Conservation (phyloP, 1,140 invertebrate species). For the Aphelenchoides besseyi region DNA sequence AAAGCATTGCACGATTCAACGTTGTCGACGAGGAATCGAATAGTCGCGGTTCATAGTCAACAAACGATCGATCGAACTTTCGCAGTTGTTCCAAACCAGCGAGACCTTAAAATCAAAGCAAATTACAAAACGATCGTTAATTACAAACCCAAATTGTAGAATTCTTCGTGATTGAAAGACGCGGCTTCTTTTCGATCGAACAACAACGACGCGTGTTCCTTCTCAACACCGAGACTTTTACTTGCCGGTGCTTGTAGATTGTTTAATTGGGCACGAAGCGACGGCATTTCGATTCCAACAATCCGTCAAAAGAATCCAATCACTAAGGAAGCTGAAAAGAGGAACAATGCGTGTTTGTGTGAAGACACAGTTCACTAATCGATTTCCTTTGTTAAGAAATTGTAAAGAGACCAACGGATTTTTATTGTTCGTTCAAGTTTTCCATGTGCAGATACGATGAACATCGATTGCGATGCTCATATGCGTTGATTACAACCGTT, state of each 20-base stretch:
- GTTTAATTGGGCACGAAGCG: slow-evolving; percentile 32
- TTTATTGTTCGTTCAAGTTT: too few relatives aligned
- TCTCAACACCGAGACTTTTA: slow-evolving; percentile 35
- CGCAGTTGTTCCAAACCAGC: slow-evolving; percentile 35
- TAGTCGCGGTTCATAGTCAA: slow-evolving; percentile 32
- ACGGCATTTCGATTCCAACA: slow-evolving; percentile 34
- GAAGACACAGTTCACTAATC: too few relatives aligned
- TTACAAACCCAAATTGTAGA: slow-evolving; percentile 41
- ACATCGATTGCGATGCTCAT: too few relatives aligned
- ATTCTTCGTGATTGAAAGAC: slow-evolving; percentile 31
- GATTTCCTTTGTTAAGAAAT: too few relatives aligned
- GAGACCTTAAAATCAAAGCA: slow-evolving; percentile 31
- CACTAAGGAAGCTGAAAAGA: too few relatives aligned
- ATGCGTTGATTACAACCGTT: too few relatives aligned
- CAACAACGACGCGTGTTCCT: slow-evolving; percentile 31
- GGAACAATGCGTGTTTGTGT: too few relatives aligned
- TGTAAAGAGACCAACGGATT: too few relatives aligned
- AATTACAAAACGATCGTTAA: neutral
- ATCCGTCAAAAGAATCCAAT: too few relatives aligned
- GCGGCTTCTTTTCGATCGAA: slow-evolving; percentile 46
- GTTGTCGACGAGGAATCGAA: slow-evolving; percentile 26
- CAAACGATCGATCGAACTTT: slow-evolving; percentile 40
- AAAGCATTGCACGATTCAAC: slow-evolving; percentile 37
- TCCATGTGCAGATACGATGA: too few relatives aligned
- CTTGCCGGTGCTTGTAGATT: slow-evolving; percentile 31